Evolutionary conservation across 2,888 invertebrate species (phyloP), one percentile per base, ranked within the genome.

Genomic region (Lasius fuliginosus): DNA sequence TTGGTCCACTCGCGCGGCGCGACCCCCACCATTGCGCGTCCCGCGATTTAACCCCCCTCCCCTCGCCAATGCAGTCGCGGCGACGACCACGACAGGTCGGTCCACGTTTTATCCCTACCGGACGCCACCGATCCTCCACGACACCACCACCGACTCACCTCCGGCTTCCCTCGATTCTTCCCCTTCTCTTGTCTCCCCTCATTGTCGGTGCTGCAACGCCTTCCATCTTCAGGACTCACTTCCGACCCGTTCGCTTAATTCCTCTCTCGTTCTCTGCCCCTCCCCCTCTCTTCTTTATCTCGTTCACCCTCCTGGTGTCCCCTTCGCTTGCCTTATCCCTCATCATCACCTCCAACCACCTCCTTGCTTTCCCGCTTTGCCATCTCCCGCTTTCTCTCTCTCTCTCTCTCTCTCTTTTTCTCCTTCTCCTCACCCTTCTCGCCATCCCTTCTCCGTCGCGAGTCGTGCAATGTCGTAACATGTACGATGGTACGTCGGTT

Each of bases 401-500:
- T n/a, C 65, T 30, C 71, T 56, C 1, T 85, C 18, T 27, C 65
- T 67, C 27, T 40, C 56, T 33, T 33, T 3, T 15, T 33, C 30
- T 30, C 12, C 56, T 49, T 42, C 18, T 62, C 76, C 12, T 67
- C 9, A 36, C 49, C 42, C 53, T 60, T 30, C 69, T 33, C 36
- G 2, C 18, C 23, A 68, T 79, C 68, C 36, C 82, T 67, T 68
- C 84, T 42, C 62, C 68, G 18, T 56, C 77, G 91, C 91, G 92
- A 94, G 92, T 93, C 93, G 94, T 93, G 94, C 93, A 94, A 94
- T 94, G 94, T 94, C 93, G 94, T 94, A 94, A 94, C 94, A 93
- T 92, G 93, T 90, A 90, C 86, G 89, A 88, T 86, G 87, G 88
- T 73, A 87, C 90, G 92, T 93, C 92, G 93, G 92, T 93, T 94